Percentiles rank a stretch among this genome's conserved stretches.
Conservation (phyloP, 2,797 vertebrate genomes). For the Valencia hispanica region DNA sequence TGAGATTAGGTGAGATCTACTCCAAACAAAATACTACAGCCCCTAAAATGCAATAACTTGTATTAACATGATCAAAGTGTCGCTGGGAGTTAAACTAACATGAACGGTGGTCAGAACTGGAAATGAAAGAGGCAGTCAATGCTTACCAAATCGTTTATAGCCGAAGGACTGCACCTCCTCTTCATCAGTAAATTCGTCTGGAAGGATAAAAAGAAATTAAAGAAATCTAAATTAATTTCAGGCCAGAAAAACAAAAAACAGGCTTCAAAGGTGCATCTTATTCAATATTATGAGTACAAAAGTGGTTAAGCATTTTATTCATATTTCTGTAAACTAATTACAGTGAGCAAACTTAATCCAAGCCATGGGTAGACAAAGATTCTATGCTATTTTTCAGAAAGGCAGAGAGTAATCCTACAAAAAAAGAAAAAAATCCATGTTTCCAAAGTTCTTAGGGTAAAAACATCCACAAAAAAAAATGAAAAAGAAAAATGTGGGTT, state of each 20-base stretch:
- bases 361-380: not conserved
- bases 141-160: slow-evolving; percentile 99
- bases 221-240: not conserved
- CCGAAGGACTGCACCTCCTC: slow-evolving; percentile 99
- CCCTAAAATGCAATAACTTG: slow-evolving; percentile 5
- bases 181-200: slow-evolving; percentile 98
- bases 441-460: not conserved
- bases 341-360: not conserved
- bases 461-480: too few species aligned
- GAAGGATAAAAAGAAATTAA: slow-evolving; percentile 50
- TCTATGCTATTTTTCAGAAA: not conserved
- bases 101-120: slow-evolving; percentile 10
- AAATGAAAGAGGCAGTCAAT: slow-evolving; percentile 24
- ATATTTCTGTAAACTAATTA: not conserved
- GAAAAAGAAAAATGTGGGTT: not conserved
- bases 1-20: slow-evolving; percentile 15
- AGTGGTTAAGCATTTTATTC: not conserved
- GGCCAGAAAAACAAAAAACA: not conserved
- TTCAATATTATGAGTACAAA: not conserved
- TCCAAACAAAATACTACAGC: slow-evolving; percentile 34
- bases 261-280: not conserved
- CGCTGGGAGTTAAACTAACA: not conserved
- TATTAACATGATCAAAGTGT: slow-evolving; percentile 19
- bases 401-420: not conserved
- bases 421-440: not conserved